Evolutionary conservation across 2,888 invertebrate genomes (phyloP), one percentile per base, ranked within the genome.

Genomic region (Zootermopsis nevadensis): DNA sequence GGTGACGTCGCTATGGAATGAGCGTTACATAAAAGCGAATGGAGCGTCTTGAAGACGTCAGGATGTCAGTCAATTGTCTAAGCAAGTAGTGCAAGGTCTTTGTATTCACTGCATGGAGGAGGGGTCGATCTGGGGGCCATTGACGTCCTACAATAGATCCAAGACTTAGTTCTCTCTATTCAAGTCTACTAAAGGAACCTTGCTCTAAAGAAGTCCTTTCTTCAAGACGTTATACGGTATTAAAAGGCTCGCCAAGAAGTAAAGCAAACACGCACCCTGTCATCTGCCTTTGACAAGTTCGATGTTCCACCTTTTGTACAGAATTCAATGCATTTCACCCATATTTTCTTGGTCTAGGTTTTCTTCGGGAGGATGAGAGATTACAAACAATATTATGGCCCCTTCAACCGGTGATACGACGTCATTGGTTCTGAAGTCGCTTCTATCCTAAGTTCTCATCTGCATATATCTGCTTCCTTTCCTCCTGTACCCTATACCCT

Each of bases 1-100:
- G 76, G 38, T 76, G 35, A 42, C 42, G 27, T n/a, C 35, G 33
- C 31, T 42, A 42, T 24, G 24, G 42, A 76, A 76, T 38, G 76
- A 38, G 77, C 53, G 55, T 77, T 77, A 55, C 77, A 77, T 79
- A 83, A 83, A 79, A 79, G 83, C 77, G 82, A 80, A 74, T 81
- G 38, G 72, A 83, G 79, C 66, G 82, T 83, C 83, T 83, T 76
- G 72, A 83, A 83, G 83, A 83, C 83, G 83, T 83, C 83, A 83
- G 80, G 74, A 83, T 76, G 83, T 83, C 83, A 83, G 72, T 77
- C 82, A 82, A 74, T 82, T 82, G 82, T 82, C 77, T 77, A 60
- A 38, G 82, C 77, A 69, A 69, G 69, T 69, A 69, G 69, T 69
- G 69, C 69, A 69, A 69, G 69, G 69, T 33, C 55, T 55, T 55